Percentiles rank a stretch among this genome's conserved stretches.
These are phyloP conservation scores for Alethe castanea DNA, from an alignment of 2,113 vertebrate species.

Conservation along the genomic window DNA sequence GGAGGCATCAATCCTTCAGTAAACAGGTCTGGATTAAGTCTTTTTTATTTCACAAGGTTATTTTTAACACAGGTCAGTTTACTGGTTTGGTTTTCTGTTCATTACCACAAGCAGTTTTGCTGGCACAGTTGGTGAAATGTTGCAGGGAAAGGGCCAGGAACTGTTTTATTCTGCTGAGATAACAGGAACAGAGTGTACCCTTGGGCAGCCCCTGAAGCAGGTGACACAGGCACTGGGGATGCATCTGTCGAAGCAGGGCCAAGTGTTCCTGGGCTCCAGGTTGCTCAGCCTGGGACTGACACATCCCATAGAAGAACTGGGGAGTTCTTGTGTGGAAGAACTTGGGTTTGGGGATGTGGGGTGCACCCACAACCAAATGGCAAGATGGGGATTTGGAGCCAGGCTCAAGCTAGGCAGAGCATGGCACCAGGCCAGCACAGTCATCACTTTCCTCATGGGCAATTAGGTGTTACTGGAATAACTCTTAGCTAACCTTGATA, in stretches of 20 bases:
- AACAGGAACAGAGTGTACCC: not conserved
- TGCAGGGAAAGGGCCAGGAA: not conserved
- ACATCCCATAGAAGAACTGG: not conserved
- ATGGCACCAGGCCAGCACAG: not conserved
- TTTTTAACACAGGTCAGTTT: not conserved
- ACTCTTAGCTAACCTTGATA: not conserved
- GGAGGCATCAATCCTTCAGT: slow-evolving; percentile 14
- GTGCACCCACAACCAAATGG: not conserved
- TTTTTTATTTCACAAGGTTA: not conserved
- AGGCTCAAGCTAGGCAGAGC: not conserved
- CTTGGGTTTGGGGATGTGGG: not conserved
- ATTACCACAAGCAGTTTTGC: not conserved
- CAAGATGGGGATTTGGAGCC: not conserved
- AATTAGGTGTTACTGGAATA: not conserved
- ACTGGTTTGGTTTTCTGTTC: not conserved
- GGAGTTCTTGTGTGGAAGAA: not conserved
- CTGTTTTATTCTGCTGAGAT: not conserved
- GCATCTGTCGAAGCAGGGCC: rapidly evolving
- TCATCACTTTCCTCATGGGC: not conserved
- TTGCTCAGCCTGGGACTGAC: not conserved
- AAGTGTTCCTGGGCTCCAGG: rapidly evolving
- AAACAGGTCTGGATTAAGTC: not conserved
- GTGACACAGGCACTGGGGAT: not conserved
- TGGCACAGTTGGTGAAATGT: not conserved
- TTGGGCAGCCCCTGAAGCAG: not conserved